Percentiles rank a stretch among this genome's conserved stretches.
These are phyloP conservation scores for Noctua janthina DNA, from an alignment of 2,888 invertebrate species.

Conservation along the genomic window DNA sequence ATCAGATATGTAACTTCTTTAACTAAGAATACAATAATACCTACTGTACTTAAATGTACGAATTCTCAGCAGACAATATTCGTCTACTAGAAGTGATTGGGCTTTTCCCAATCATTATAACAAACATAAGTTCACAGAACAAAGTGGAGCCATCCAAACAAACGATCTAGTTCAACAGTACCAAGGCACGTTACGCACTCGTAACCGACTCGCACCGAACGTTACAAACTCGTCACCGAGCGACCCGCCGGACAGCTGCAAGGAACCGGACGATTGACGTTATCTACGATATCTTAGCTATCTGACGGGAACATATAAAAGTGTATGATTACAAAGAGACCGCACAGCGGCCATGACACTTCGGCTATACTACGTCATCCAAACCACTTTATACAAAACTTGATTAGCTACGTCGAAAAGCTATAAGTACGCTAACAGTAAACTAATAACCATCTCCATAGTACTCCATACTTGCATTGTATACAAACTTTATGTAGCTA, in stretches of 20 bases:
- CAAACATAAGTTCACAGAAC: constrained; percentile 30
- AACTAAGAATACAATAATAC: constrained; percentile 38
- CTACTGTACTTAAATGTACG: constrained; percentile 50
- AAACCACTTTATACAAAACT: constrained; percentile 76
- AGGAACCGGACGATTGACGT: constrained; percentile 67
- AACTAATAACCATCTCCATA: constrained; percentile 78
- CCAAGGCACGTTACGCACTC: constrained; percentile 57
- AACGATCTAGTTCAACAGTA: constrained; percentile 48
- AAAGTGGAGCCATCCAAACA: constrained; percentile 32
- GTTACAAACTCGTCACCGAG: constrained; percentile 42
- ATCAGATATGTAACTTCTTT: constrained; percentile 50
- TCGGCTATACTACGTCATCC: constrained; percentile 69
- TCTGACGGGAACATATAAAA: constrained; percentile 60
- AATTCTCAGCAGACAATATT: constrained; percentile 41
- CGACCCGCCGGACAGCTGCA: constrained; percentile 23
- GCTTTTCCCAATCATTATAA: constrained; percentile 15
- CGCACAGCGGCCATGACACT: constrained; percentile 70
- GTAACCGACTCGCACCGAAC: constrained; percentile 40
- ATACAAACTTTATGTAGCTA: constrained; percentile 73
- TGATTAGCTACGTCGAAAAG: constrained; percentile 82
- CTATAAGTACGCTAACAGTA: constrained; percentile 83
- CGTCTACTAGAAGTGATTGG: constrained; percentile 33
- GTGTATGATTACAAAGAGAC: constrained; percentile 61
- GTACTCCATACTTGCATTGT: constrained; percentile 69
- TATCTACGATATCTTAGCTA: constrained; percentile 64